These are phyloP conservation scores for Meiosimyza decipiens DNA, from an alignment of 2,888 invertebrate species.

Conservation along the genomic window DNA sequence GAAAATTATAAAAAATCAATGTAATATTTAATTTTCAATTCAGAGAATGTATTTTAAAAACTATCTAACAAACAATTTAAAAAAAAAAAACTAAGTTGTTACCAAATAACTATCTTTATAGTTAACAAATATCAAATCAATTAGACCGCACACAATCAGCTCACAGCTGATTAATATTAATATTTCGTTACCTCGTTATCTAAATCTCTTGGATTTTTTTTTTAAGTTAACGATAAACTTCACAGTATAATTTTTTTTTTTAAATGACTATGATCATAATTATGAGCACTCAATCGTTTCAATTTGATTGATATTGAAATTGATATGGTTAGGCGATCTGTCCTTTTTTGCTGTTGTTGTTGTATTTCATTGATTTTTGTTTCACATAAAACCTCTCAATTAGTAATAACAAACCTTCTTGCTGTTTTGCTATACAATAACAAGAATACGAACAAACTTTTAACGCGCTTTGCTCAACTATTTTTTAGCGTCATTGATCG, in stretches of 20 bases:
- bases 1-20: no score
- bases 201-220: background rate
- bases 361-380: no score
- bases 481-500: background rate
- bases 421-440: conserved; percentile 38
- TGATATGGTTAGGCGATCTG: conserved; percentile 47
- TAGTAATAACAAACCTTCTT: conserved; percentile 42
- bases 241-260: background rate
- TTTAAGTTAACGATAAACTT: background rate
- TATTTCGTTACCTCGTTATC: conserved; percentile 25
- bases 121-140: background rate
- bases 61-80: no score
- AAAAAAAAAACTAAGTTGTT: no score
- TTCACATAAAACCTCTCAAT: no score
- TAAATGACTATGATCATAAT: conserved; percentile 6
- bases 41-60: no score
- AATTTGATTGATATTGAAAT: conserved; percentile 62
- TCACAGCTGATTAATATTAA: conserved; percentile 21
- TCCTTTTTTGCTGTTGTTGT: background rate
- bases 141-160: conserved; percentile 21
- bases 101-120: no score
- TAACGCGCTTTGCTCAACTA: conserved; percentile 10
- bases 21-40: no score
- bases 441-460: background rate
- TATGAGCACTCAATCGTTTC: conserved; percentile 53